phyloP scores from a whole-genome alignment of 2,888 invertebrate species.

The Pterobdella sp. region DNA sequence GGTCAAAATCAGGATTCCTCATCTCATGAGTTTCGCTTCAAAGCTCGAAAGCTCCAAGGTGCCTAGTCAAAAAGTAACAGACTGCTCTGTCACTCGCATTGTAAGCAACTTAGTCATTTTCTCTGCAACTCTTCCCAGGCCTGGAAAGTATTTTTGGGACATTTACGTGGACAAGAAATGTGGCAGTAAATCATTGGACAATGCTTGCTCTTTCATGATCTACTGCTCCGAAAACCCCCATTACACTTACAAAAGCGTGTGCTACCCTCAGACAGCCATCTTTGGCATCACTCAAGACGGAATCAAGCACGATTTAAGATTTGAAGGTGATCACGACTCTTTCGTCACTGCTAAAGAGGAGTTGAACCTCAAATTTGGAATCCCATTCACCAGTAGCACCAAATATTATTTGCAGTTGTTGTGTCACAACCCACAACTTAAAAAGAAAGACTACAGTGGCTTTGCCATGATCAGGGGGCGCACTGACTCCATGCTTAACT shows the following conservation, averaged over 20 bases:
- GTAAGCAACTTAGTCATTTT: constrained; percentile 46
- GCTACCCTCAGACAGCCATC: constrained; percentile 33
- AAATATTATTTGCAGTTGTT: constrained; percentile 17
- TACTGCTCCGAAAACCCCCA: constrained; percentile 29
- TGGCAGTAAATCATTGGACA: constrained; percentile 46
- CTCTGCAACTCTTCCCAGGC: constrained; percentile 49
- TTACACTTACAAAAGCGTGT: constrained; percentile 14
- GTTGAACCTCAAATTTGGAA: constrained; percentile 21
- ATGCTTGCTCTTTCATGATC: constrained; percentile 47
- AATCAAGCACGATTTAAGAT: constrained; percentile 29
- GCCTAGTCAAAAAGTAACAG: constrained; percentile 41
- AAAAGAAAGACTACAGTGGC: constrained; percentile 14
- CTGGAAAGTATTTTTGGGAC: constrained; percentile 52
- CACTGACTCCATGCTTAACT: constrained; percentile 29
- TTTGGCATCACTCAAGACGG: constrained; percentile 35
- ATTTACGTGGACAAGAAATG: constrained; percentile 48
- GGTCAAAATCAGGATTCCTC: constrained; percentile 39
- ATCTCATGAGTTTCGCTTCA: constrained; percentile 43
- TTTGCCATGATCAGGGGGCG: constrained; percentile 26
- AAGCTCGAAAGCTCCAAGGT: constrained; percentile 42
- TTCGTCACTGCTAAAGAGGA: constrained; percentile 29
- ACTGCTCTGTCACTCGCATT: constrained; percentile 43
- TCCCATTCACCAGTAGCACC: constrained; percentile 25
- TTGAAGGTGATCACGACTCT: constrained; percentile 33
- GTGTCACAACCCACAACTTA: background rate